Evolutionary conservation across 2,797 vertebrate genomes (phyloP).

Genomic region (Eulemur mongoz): DNA sequence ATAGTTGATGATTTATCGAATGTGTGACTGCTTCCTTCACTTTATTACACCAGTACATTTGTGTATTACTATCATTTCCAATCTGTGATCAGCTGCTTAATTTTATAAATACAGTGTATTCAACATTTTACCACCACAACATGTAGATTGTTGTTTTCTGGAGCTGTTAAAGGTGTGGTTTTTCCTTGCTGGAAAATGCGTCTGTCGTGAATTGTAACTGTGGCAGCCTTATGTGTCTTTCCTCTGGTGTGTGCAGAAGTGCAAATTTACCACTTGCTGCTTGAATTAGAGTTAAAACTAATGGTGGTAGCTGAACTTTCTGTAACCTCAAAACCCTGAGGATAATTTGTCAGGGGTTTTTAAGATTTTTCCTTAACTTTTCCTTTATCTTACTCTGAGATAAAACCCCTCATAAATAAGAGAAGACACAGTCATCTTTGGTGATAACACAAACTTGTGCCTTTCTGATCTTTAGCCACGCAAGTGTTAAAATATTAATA

Average conservation of each 20-base stretch:
- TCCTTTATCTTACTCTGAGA: not conserved
- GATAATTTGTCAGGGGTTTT: constrained; percentile 18
- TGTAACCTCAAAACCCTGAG: not conserved
- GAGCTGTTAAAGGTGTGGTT: not conserved
- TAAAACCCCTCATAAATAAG: not conserved
- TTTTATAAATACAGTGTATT: not conserved
- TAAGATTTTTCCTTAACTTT: constrained; percentile 38
- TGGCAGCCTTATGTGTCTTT: not conserved
- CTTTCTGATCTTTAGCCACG: constrained; percentile 6
- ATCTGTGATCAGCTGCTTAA: not conserved
- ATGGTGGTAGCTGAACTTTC: constrained; percentile 17
- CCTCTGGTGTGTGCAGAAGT: not conserved
- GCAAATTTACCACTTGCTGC: constrained; percentile 3
- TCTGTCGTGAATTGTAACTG: not conserved
- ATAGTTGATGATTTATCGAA: not conserved
- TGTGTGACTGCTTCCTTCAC: not conserved
- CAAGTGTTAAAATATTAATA: not conserved
- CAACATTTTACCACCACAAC: not conserved
- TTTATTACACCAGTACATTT: constrained; percentile 35
- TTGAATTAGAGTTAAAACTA: not conserved
- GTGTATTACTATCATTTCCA: not conserved
- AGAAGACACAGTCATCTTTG: constrained; percentile 15
- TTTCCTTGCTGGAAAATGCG: not conserved
- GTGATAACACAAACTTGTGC: not conserved
- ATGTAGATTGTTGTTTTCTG: not conserved